Base-by-base conservation (phyloP, 2,113 vertebrate genomes). In the Seriola rivoliana region DNA sequence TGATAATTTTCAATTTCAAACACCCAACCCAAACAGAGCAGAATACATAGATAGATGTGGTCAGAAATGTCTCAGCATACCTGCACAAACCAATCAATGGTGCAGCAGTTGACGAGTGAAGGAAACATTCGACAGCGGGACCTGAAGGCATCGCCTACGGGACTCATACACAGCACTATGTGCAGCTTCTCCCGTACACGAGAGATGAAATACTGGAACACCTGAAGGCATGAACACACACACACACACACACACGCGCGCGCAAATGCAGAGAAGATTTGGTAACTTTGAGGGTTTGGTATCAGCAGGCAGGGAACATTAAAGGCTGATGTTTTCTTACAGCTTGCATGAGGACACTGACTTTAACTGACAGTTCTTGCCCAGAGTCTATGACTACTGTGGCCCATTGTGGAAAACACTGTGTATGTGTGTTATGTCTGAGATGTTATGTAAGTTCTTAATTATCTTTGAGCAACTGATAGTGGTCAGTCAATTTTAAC, bases 21-120 rank as follows among this genome's bases (percentile, higher is more conserved):
- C 29, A 6, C 46, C 7, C 3, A 62, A 69, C 40, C 5, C 19
- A 71, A 72, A 44, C 5, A 11, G 7, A 44, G 13, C 25, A 29
- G 58, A n/a, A 48, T 42, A 46, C 34, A 36, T 36, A 6, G 6
- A 36, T 36, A 6, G 34, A 36, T 36, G 34, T 36, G 34, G 34
- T 36, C 34, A 19, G 13, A 58, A 17, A 16, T 38, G 54, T 58
- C 8, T 66, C 1, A 48, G 40, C 93, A 59, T 59, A 97, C 96
- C 96, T 96, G 93, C 48, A 97, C 95, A 92, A 97, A 97, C 96
- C 95, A 97, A 87, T 97, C 96, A 52, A 97, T 97, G 71, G 96
- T 95, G 58, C 96, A 97, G 91, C 94, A 96, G 85, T 97, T 97
- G 80, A 97, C 96, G 34, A 97, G 93, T 0, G 96, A 96, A 21